phyloP scores from a whole-genome alignment of 2,113 vertebrate species.

The Rhabdomys dilectus region DNA sequence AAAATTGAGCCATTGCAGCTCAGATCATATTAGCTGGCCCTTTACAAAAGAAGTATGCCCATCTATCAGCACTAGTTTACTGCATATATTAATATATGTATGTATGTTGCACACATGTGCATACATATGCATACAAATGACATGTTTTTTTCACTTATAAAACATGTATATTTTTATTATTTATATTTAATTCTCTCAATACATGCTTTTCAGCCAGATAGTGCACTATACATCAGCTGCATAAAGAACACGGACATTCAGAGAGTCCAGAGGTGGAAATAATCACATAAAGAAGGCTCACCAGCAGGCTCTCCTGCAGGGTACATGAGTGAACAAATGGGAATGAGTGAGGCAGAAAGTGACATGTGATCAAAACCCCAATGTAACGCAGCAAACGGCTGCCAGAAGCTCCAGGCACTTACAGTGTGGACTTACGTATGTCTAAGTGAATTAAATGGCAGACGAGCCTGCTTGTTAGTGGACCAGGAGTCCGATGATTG shows the following conservation, averaged over 20 bases:
- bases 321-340: neutral
- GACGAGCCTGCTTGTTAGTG: neutral
- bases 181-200: conserved; percentile 21
- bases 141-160: neutral
- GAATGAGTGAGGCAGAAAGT: neutral
- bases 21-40: neutral
- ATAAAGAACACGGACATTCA: neutral
- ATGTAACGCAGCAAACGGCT: neutral
- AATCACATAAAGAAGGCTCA: conserved; percentile 21
- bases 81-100: neutral
- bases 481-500: neutral
- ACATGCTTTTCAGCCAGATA: neutral
- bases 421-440: neutral
- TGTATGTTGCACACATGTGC: neutral
- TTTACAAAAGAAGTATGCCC: neutral
- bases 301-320: neutral
- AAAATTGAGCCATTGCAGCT: neutral
- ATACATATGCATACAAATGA: neutral
- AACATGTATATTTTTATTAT: neutral
- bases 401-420: neutral
- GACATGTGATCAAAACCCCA: neutral
- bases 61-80: neutral
- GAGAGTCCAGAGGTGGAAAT: neutral
- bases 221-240: neutral
- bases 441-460: neutral